Evolutionary conservation across 2,888 invertebrate species (phyloP), one percentile per base, ranked within the genome.

Genomic region (Apotomis betuletana): DNA sequence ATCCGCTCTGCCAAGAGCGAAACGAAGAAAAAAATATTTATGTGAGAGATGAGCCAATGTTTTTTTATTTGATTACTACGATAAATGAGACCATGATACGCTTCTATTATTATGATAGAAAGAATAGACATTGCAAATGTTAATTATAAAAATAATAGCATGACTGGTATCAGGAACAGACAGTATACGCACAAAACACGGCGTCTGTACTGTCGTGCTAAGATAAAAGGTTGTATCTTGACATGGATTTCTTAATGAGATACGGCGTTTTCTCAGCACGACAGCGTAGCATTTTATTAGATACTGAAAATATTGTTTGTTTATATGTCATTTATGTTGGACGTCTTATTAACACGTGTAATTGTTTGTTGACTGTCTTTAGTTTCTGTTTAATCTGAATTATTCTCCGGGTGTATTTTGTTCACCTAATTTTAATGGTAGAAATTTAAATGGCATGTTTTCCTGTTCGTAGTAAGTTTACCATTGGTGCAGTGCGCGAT

Each of bases 281-380:
- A 27, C 27, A 27, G 27, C 51, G 70, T 72, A 51, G 65, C 69
- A 55, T 74, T 75, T 77, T 77, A 77, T 74, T 74, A 69, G 67
- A 62, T 59, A 63, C 70, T 70, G 73, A 64, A 63, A 75, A 69
- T 67, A 41, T 15, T 70, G 67, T 58, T 70, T 72, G 76, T 76
- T 76, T 76, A 74, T 65, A 44, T 73, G 67, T 68, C 68, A 63
- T 76, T 73, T 74, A 71, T 62, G 69, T 61, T 68, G 63, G 62
- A 72, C 55, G 67, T 74, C 68, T 67, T 73, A 69, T 74, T 59
- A 63, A 60, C 60, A 62, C 70, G 70, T 68, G 62, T 51, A 62
- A 69, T 65, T 55, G 51, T 52, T 67, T 69, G 67, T 71, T 61
- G 65, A 67, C 63, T 58, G 71, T 58, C 49, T 55, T 67, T 65